Percentiles rank a stretch among this genome's conserved stretches.
These are phyloP conservation scores for Euborellia annulipes DNA, from an alignment of 1,140 invertebrate genomes.

Conservation along the genomic window DNA sequence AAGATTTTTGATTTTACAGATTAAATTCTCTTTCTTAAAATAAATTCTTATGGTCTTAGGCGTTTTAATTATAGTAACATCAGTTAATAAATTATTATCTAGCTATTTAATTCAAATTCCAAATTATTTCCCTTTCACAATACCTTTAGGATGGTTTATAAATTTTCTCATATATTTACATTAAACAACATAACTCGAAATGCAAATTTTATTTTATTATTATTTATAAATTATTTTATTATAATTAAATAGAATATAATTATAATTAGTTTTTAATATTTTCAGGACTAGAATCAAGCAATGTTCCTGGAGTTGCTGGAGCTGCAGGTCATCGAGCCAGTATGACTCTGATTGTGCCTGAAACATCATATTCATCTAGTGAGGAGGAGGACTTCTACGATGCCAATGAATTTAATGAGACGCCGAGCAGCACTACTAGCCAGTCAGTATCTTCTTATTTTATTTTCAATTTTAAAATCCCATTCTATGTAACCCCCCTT, in stretches of 20 bases:
- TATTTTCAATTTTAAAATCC: no score
- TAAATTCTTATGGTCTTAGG: no score
- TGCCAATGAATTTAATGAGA: slow-evolving; percentile 49
- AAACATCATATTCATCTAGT: slow-evolving; percentile 88
- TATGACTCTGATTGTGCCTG: slow-evolving; percentile 46
- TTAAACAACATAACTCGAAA: no score
- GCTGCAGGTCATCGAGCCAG: slow-evolving; percentile 6
- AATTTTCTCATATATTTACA: no score
- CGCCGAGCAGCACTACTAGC: slow-evolving; percentile 14
- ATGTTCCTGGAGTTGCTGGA: slow-evolving; percentile 7
- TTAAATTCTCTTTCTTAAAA: no score
- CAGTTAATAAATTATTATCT: no score
- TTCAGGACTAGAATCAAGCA: slow-evolving; percentile 9
- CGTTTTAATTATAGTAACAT: no score
- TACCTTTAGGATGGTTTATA: no score
- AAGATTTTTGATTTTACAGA: no score
- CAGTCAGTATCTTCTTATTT: slow-evolving; percentile 1
- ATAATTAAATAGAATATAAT: neutral
- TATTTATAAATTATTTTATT: neutral
- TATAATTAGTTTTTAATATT: slow-evolving; percentile 3
- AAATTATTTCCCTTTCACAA: no score
- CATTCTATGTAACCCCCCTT: no score
- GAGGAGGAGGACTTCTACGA: slow-evolving; percentile 95
- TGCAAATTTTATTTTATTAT: neutral
- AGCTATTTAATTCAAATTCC: no score